Percentiles rank a stretch among this genome's conserved stretches.
Conservation (phyloP, 2,797 vertebrate genomes). For the Trichosurus vulpecula region DNA sequence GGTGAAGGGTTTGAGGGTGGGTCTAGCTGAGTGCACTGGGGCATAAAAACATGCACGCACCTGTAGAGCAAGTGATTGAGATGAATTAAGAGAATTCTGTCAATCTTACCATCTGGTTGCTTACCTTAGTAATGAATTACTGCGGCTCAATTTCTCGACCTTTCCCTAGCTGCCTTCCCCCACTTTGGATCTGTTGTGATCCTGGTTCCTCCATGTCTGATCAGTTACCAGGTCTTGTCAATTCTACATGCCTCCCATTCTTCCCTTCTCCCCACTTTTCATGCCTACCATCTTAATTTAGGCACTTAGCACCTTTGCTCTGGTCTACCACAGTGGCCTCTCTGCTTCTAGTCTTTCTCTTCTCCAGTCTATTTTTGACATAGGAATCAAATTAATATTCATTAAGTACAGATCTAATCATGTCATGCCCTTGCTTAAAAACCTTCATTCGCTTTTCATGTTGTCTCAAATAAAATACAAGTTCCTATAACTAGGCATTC, state of each 20-base stretch:
- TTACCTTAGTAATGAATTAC: not conserved
- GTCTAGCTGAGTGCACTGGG: not conserved
- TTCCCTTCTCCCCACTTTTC: not conserved
- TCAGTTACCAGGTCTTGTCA: not conserved
- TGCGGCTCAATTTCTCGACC: too few relatives aligned
- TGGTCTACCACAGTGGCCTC: not conserved
- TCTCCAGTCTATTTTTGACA: not conserved
- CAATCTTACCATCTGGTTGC: not conserved
- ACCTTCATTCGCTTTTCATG: not conserved
- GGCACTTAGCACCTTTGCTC: not conserved
- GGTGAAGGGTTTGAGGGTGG: not conserved
- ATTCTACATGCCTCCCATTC: not conserved
- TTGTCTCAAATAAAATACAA: not conserved
- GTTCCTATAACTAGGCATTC: not conserved
- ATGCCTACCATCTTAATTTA: not conserved
- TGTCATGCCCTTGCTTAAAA: not conserved
- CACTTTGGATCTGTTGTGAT: not conserved
- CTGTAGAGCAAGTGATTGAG: not conserved
- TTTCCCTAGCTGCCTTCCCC: not conserved
- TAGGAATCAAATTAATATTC: not conserved
- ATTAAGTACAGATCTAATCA: not conserved
- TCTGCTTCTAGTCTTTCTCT: not conserved
- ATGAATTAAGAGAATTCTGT: not conserved
- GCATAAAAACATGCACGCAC: not conserved
- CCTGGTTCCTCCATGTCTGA: not conserved